phyloP scores from a whole-genome alignment of 2,113 vertebrate genomes.

The Delphinus delphis region DNA sequence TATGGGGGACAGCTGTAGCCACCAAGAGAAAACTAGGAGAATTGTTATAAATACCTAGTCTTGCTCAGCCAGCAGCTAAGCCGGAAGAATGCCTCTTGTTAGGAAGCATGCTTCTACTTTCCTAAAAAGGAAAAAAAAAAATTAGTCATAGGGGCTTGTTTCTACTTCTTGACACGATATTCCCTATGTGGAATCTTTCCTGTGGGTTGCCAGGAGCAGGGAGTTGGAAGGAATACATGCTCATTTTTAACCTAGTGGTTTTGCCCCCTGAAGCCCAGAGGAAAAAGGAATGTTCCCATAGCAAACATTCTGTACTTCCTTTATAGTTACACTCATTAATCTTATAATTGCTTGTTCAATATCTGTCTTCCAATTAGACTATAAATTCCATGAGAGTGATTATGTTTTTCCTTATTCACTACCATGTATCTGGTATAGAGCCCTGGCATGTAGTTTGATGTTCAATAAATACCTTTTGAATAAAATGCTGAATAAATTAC shows the following conservation, averaged over 20 bases:
- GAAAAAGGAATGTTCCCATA: not conserved
- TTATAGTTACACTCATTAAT: not conserved
- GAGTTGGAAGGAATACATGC: not conserved
- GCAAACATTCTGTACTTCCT: not conserved
- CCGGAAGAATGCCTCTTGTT: not conserved
- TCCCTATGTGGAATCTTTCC: not conserved
- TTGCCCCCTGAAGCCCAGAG: not conserved
- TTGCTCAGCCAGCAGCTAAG: not conserved
- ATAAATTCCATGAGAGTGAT: not conserved
- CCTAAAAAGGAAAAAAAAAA: constrained; percentile 50
- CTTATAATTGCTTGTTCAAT: not conserved
- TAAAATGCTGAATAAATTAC: constrained; percentile 28
- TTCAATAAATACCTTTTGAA: not conserved
- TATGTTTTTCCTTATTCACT: not conserved
- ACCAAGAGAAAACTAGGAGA: constrained; percentile 1
- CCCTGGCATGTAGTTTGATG: not conserved
- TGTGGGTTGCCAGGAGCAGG: not conserved
- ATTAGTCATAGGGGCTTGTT: not conserved
- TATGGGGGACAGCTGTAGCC: not conserved
- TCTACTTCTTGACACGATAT: not conserved
- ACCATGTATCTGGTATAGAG: not conserved
- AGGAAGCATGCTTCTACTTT: constrained; percentile 5
- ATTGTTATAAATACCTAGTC: not conserved
- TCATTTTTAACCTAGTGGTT: not conserved
- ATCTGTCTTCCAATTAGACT: constrained; percentile 5